These are phyloP conservation scores for Albula glossodonta DNA, from an alignment of 2,113 vertebrate species.

Conservation along the genomic window DNA sequence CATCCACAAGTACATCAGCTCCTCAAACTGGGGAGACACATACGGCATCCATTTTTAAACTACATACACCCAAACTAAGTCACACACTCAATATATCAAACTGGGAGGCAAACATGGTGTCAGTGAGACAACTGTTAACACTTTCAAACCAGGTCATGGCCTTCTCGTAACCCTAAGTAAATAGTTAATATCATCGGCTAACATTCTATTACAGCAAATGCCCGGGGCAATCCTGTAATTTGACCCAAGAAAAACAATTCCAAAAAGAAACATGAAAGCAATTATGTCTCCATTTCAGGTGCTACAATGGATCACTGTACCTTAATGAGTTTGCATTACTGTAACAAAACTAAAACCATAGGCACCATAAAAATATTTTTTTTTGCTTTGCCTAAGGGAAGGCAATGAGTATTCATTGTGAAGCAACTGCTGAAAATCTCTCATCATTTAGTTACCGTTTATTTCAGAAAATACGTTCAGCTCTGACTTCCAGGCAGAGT, in stretches of 20 bases:
- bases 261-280: not conserved
- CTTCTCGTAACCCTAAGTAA: not conserved
- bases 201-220: not conserved
- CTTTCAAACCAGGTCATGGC: not conserved
- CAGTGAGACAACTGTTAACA: not conserved
- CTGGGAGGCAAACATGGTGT: not conserved
- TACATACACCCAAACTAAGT: not conserved
- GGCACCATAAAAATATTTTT: not conserved
- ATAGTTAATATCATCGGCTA: not conserved
- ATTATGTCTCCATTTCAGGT: not conserved
- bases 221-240: not conserved
- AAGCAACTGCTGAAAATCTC: not conserved
- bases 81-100: not conserved
- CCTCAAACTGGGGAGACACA: conserved; percentile 83
- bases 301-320: not conserved
- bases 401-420: not conserved
- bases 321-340: not conserved
- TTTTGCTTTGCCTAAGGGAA: not conserved
- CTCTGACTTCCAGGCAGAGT: not conserved
- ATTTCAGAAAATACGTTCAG: not conserved
- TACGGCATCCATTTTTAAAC: not conserved
- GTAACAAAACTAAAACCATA: not conserved
- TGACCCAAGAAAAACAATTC: not conserved
- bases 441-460: not conserved
- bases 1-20: conserved; percentile 97